Evolutionary conservation across 2,797 vertebrate genomes (phyloP).

Genomic region (Siniperca undulata): DNA sequence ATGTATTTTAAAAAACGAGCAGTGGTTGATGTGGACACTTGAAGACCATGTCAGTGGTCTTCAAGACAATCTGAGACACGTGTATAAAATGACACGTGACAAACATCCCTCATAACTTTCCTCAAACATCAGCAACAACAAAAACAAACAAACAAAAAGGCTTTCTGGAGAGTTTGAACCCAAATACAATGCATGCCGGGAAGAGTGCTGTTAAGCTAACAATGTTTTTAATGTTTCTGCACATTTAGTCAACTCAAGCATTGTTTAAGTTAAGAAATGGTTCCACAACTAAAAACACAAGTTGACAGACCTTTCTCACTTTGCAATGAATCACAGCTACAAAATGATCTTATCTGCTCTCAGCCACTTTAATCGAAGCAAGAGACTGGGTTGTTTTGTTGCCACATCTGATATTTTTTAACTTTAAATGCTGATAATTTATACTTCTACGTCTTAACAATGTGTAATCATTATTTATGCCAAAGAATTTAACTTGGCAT

Average conservation of each 20-base stretch:
- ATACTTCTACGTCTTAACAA: too few relatives aligned
- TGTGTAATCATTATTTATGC: background rate
- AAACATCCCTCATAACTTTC: conserved; percentile 22
- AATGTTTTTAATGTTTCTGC: background rate
- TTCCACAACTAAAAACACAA: background rate
- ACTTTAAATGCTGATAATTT: too few relatives aligned
- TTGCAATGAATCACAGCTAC: background rate
- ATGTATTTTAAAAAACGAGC: background rate
- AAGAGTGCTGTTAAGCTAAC: background rate
- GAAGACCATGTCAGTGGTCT: conserved; percentile 6
- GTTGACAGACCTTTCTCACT: background rate
- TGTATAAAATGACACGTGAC: conserved; percentile 10
- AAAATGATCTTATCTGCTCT: background rate
- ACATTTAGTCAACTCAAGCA: background rate
- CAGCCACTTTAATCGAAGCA: background rate
- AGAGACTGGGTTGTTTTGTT: too few relatives aligned
- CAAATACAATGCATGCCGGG: too few relatives aligned
- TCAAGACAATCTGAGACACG: conserved; percentile 21
- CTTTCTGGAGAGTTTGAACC: background rate
- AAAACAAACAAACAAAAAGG: background rate
- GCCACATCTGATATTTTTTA: too few relatives aligned
- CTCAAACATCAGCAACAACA: background rate
- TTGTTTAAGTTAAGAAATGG: background rate
- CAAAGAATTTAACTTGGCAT: background rate
- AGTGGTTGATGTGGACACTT: too few relatives aligned